Base-by-base conservation (phyloP, 2,888 invertebrate genomes). In the Ferrisia virgata region DNA sequence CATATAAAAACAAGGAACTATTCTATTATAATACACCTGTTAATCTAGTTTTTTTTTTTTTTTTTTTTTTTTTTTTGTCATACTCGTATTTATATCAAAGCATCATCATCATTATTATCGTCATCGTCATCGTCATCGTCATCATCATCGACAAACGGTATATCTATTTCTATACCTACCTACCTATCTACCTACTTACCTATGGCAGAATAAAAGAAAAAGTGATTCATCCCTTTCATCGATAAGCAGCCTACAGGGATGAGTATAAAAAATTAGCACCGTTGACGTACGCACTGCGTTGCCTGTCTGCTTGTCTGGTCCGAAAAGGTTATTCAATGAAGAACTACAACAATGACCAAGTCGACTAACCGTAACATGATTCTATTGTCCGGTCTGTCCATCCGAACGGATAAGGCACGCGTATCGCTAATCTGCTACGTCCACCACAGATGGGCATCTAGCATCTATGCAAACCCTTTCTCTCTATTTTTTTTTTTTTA, bases 301-400 rank as follows among this genome's bases (percentile, higher is more conserved):
- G 53, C 8, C 22, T 53, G 53, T n/a, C n/a, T n/a, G n/a, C n/a
- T n/a, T n/a, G n/a, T n/a, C n/a, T n/a, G n/a, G n/a, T n/a, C n/a
- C n/a, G n/a, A n/a, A n/a, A 8, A 22, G 53, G 1, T 11, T 53
- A 22, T 53, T 53, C 22, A 18, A 8, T 8, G 53, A 53, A 53
- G 53, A 53, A 8, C 22, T 8, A 9, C 53, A 53, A 64, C 64
- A 64, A 64, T 64, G 64, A 28, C 25, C 36, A 18, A 36, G 18
- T 33, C 72, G 36, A 76, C 18, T 36, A 76, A 76, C 72, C 72
- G 72, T 76, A 76, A 76, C 72, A 76, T 76, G 72, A 76, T 36
- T 76, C 72, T 76, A 76, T 76, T 76, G 72, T 76, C 72, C 72
- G 36, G 72, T 36, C 0, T 36, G 72, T 36, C 72, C 72, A 76